Base-by-base conservation (phyloP, 2,797 vertebrate genomes). In the Brachymystax lenok region DNA sequence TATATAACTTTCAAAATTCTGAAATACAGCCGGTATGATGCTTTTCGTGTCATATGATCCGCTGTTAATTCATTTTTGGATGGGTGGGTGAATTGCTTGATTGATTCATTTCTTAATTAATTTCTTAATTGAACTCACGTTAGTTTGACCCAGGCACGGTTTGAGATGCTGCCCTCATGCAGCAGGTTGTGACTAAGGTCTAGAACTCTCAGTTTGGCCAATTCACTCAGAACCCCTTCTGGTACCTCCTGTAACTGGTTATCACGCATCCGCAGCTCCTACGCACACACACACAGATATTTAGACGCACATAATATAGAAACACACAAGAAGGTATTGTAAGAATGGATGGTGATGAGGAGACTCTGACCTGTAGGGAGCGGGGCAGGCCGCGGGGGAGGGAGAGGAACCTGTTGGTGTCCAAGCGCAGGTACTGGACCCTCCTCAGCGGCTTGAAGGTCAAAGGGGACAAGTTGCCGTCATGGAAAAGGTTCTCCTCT, bases 111-210 rank as follows among this genome's bases (percentile, higher is more conserved):
- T 46, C 10, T 46, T 13, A 10, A 46, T 46, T 1, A 1, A 46
- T 46, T 12, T 46, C 10, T 46, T 27, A 5, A 21, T 12, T n/a
- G 12, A 71, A 90, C 91, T 76, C 89, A 96, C 90, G 74, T 92
- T 35, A 96, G 90, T 21, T 76, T 76, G 5, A 80, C 89, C 94
- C 93, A 95, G 78, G 93, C 87, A 0, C 33, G 73, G 19, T 81
- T 79, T 2, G 77, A 80, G 3, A 96, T 90, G 77, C 54, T 40
- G 81, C 91, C 87, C 71, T 97, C 94, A 61, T 91, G 89, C 70
- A 97, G 88, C 27, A 79, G 74, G 88, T 95, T 96, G 84, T 94
- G 93, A 83, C 94, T 96, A 75, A 96, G 90, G 71, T 94, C 88
- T 75, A 96, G 83, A n/a, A 85, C 71, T 17, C 76, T 90, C 67